phyloP scores from a whole-genome alignment of 2,113 vertebrate genomes.

The Microtus ochrogaster region DNA sequence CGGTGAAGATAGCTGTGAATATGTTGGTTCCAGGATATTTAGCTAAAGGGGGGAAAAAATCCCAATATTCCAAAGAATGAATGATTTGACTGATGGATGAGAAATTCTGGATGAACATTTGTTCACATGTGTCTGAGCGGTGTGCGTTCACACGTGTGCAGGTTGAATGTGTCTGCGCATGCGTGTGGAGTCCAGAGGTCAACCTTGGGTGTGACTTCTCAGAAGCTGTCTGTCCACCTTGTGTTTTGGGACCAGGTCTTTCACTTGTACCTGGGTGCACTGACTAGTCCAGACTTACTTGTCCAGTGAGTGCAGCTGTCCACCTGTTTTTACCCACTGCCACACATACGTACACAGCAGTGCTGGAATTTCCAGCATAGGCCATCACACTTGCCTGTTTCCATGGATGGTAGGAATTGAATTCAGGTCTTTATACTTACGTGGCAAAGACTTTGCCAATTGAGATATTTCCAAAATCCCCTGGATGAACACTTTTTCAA shows the following conservation, averaged over 20 bases:
- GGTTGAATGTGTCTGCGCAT: not conserved
- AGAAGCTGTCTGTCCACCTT: not conserved
- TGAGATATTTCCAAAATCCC: not conserved
- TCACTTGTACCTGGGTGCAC: not conserved
- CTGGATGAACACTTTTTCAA: not conserved
- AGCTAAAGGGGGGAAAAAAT: not conserved
- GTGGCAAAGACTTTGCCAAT: not conserved
- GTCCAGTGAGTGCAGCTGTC: no score
- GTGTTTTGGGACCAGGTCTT: not conserved
- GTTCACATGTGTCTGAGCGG: not conserved
- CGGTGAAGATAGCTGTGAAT: not conserved
- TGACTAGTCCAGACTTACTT: not conserved
- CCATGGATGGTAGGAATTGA: not conserved
- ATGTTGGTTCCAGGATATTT: not conserved
- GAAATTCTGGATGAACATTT: not conserved
- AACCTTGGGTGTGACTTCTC: no score
- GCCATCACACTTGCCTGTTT: not conserved
- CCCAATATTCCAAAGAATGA: constrained; percentile 1
- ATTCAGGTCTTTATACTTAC: no score
- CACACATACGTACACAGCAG: not conserved
- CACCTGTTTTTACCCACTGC: not conserved
- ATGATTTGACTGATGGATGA: not conserved
- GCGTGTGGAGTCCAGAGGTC: no score
- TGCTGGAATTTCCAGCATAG: not conserved
- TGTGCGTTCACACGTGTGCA: not conserved